A percentile compares a stretch with the other conserved stretches of the same genome.
These are phyloP conservation scores for Oligia strigilis DNA, from an alignment of 2,888 invertebrate species.

Conservation along the genomic window DNA sequence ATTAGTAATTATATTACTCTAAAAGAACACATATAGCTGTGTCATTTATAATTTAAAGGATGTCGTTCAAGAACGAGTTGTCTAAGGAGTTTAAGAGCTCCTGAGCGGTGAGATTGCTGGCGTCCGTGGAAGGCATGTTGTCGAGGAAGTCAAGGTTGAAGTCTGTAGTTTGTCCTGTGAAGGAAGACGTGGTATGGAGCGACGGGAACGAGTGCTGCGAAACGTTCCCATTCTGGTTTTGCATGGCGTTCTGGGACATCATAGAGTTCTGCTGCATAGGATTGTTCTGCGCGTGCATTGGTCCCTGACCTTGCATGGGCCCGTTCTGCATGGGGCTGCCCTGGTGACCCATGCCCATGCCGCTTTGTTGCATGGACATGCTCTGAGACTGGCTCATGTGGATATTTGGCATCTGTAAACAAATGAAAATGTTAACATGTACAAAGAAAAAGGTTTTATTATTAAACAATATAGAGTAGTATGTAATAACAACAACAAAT, in stretches of 20 bases:
- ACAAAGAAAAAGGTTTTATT: constrained; percentile 4
- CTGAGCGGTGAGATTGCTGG: constrained; percentile 94
- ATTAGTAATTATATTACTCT: constrained; percentile 65
- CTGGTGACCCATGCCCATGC: constrained; percentile 77
- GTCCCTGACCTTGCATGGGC: constrained; percentile 73
- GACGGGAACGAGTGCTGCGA: constrained; percentile 78
- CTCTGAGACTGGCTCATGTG: constrained; percentile 93
- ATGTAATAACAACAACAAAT: constrained; percentile 30
- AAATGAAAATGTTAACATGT: not conserved
- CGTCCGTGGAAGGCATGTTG: constrained; percentile 94
- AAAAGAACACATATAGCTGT: constrained; percentile 55
- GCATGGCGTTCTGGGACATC: constrained; percentile 76
- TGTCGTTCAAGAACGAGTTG: constrained; percentile 93
- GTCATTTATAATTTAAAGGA: constrained; percentile 82
- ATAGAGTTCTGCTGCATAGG: constrained; percentile 76
- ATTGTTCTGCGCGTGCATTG: constrained; percentile 72
- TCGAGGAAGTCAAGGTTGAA: constrained; percentile 96
- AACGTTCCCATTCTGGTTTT: constrained; percentile 63
- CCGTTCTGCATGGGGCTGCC: constrained; percentile 76
- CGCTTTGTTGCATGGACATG: constrained; percentile 89
- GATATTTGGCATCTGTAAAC: constrained; percentile 91
- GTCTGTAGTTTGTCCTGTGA: constrained; percentile 90
- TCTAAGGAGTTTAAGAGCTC: constrained; percentile 96
- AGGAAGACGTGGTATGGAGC: constrained; percentile 84
- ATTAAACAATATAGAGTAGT: not conserved